These are phyloP conservation scores for Tragulus kanchil DNA, from an alignment of 2,113 vertebrate genomes.

Conservation along the genomic window DNA sequence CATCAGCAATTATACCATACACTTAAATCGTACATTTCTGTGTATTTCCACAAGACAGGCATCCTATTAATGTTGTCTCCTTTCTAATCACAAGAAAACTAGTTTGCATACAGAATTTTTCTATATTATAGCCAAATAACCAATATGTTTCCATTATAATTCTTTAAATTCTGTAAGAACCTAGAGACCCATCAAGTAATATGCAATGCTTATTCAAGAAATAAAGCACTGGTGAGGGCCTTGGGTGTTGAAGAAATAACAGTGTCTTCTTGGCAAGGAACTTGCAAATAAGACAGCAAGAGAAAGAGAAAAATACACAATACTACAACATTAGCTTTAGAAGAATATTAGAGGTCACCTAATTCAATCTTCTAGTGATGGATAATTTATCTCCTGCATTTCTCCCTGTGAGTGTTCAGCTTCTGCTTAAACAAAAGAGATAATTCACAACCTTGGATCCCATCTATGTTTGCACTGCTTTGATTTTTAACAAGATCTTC, in stretches of 20 bases:
- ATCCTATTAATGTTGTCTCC: constrained; percentile 63
- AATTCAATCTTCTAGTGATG: not conserved
- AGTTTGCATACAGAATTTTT: constrained; percentile 56
- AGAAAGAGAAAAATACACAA: not conserved
- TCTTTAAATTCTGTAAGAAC: constrained; percentile 21
- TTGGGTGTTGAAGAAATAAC: not conserved
- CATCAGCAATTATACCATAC: constrained; percentile 76
- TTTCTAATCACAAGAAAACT: constrained; percentile 69
- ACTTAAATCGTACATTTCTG: constrained; percentile 54
- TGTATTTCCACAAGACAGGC: constrained; percentile 55
- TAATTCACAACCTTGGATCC: not conserved
- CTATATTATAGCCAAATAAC: not conserved
- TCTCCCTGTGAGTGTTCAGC: not conserved
- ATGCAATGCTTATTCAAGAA: constrained; percentile 5
- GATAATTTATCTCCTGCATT: not conserved
- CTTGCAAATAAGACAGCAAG: not conserved
- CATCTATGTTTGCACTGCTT: not conserved
- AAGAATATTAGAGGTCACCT: not conserved
- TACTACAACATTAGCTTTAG: not conserved
- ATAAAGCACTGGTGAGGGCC: not conserved
- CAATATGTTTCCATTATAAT: not conserved
- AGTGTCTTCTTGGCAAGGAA: constrained; percentile 7
- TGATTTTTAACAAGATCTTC: constrained; percentile 26
- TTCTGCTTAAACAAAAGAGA: not conserved
- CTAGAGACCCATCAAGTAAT: constrained; percentile 22